Conservation (phyloP, 2,113 vertebrate species). For the Forbesichthys agassizii region DNA sequence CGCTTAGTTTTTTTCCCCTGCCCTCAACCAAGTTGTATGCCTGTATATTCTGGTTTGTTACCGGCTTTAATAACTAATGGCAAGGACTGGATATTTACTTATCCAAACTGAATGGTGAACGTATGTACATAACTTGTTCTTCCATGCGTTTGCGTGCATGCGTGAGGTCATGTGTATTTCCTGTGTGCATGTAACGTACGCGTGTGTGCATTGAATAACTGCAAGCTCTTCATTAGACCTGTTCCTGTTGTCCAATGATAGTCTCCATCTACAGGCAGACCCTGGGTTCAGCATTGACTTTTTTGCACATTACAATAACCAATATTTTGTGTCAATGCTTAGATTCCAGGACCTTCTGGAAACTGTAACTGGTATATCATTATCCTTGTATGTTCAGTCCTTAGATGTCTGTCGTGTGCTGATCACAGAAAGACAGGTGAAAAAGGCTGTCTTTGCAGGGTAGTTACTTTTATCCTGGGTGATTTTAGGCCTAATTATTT, state of each 20-base stretch:
- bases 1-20: background rate
- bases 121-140: conserved; percentile 10
- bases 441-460: too few species aligned
- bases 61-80: background rate
- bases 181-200: background rate
- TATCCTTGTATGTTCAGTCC: too few species aligned
- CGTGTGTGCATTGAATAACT: conserved; percentile 1
- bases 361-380: conserved; percentile 5
- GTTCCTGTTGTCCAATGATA: conserved; percentile 26
- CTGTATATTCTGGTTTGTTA: conserved; percentile 3
- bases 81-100: conserved; percentile 21
- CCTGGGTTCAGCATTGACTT: conserved; percentile 36
- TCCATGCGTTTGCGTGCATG: conserved; percentile 21
- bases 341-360: conserved; percentile 20
- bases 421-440: too few species aligned
- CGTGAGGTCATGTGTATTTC: conserved; percentile 1
- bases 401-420: too few species aligned
- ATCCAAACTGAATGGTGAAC: conserved; percentile 17
- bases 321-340: conserved; percentile 19
- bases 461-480: too few species aligned
- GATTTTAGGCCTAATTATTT: too few species aligned
- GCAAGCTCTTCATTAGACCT: conserved; percentile 31
- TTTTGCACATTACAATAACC: conserved; percentile 21
- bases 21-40: background rate
- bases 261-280: conserved; percentile 17